Percentiles rank a stretch among this genome's conserved stretches.
These are phyloP conservation scores for Micromys minutus DNA, from an alignment of 2,113 vertebrate genomes.

Conservation along the genomic window DNA sequence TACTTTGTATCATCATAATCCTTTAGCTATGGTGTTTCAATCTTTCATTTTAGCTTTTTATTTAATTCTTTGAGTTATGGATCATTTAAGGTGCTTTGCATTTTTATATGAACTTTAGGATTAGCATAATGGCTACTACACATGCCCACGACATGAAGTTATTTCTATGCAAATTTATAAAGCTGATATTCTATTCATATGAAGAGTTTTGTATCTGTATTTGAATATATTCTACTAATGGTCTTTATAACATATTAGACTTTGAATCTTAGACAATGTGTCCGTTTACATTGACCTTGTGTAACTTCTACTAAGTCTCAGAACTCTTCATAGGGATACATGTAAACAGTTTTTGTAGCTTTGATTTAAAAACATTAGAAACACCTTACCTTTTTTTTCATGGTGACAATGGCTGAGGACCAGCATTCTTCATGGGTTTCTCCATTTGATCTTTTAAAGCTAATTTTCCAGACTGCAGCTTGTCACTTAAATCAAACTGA, in stretches of 20 bases:
- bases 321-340: not conserved
- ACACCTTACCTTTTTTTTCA: not conserved
- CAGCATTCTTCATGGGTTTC: not conserved
- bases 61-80: not conserved
- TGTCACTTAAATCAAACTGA: constrained; percentile 41
- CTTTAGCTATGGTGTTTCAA: not conserved
- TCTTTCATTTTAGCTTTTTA: not conserved
- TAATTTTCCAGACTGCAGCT: not conserved
- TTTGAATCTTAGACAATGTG: not conserved
- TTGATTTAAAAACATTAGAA: not conserved
- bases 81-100: not conserved
- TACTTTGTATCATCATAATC: not conserved
- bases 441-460: constrained; percentile 22
- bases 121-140: not conserved
- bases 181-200: not conserved
- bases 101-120: not conserved
- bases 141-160: not conserved
- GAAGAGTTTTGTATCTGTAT: constrained; percentile 29
- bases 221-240: not conserved
- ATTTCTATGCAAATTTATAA: not conserved
- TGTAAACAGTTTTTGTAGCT: not conserved
- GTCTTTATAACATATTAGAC: not conserved
- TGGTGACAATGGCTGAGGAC: not conserved
- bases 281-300: not conserved
- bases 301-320: not conserved